Percentiles rank a stretch among this genome's conserved stretches.
phyloP scores from a whole-genome alignment of 2,113 vertebrate genomes.

The Leptocoma aspasia region DNA sequence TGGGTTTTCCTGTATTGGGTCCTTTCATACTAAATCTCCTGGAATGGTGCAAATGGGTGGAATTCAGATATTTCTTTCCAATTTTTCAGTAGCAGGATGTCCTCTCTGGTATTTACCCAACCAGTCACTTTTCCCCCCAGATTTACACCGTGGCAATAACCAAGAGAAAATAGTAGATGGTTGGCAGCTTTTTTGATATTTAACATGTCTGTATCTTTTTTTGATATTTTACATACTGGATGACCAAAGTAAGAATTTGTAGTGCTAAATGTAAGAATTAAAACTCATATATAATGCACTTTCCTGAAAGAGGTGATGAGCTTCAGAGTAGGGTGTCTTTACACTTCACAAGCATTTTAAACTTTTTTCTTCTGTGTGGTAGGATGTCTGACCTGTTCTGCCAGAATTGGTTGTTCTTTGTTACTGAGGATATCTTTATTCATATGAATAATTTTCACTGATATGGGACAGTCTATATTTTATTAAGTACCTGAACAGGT shows the following conservation, averaged over 20 bases:
- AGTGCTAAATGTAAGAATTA: background rate
- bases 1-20: background rate
- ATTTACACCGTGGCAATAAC: background rate
- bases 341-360: background rate
- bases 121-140: background rate
- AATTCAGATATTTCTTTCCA: background rate
- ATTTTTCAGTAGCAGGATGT: background rate
- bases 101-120: background rate
- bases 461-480: background rate
- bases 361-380: background rate
- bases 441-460: background rate
- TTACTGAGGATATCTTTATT: background rate
- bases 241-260: background rate
- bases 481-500: background rate
- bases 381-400: background rate
- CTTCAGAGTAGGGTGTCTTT: background rate
- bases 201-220: background rate
- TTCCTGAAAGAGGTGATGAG: background rate
- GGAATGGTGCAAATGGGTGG: background rate
- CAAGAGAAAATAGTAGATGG: background rate
- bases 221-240: background rate
- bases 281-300: background rate
- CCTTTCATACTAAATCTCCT: background rate
- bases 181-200: background rate
- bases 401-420: background rate